Base-by-base conservation (phyloP, 2,888 invertebrate genomes). In the Mimas tiliae region DNA sequence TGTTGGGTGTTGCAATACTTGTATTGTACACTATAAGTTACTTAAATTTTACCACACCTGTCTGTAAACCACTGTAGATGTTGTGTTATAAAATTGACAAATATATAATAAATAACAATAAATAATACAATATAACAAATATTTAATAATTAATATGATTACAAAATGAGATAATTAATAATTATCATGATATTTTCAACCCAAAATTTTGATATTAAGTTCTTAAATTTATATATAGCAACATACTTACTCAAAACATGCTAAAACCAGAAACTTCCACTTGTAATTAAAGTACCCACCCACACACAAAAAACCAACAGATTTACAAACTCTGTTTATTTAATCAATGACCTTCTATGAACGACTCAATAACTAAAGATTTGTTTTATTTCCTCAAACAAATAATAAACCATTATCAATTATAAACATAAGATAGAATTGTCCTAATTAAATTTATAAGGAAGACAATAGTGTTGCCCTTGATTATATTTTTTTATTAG, bases 211-310 rank as follows among this genome's bases (percentile, higher is more conserved):
- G n/a, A n/a, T n/a, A n/a, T 27, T 27, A 27, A 27, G 27, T 27
- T 27, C 27, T 27, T 27, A 27, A 27, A 1, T 27, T 3, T 27
- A n/a, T n/a, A 78, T 6, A 42, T 21, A 45, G 21, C 6, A 12
- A 12, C 11, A 45, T 19, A 2, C n/a, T 16, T 11, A 27, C 7
- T 12, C 9, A 52, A 12, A 12, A 48, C 16, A n/a, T 21, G 19
- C 8, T 21, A 11, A 19, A 27, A 27, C 6, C 21, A 27, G 9
- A 6, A 52, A 27, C 6, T 27, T 27, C 21, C 21, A 27, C 21
- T 11, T 12, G 4, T 19, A 51, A 8, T 48, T 9, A 50, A 8
- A 50, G 19, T 19, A 19, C 19, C 50, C 50, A 50, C 50, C 50
- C 50, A 50, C 50, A 19, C 50, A 50, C 0, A 19, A 0, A 50